Base-by-base conservation (phyloP, 1,140 invertebrate species). In the Drosophila bipectinata region DNA sequence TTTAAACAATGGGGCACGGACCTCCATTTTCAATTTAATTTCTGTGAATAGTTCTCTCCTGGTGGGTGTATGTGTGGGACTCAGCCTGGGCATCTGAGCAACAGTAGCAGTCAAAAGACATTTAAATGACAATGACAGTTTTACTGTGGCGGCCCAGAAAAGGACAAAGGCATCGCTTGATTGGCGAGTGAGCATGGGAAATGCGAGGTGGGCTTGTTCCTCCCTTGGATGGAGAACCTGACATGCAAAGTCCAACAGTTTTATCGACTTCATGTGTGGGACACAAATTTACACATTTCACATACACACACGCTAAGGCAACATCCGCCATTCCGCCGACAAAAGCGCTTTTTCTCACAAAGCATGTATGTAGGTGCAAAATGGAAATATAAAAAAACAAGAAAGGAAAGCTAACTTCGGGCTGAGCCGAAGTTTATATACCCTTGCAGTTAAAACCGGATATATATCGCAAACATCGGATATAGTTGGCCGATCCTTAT, bases 81-180 rank as follows among this genome's bases (percentile, higher is more conserved):
- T 15, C 49, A 14, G 53, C 32, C 54, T 69, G 64, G 32, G 64
- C 12, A 32, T 59, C n/a, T 55, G 57, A 76, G 53, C 15, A 55
- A 18, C 41, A 80, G 47, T 62, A 60, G 84, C 83, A 87, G 83
- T 83, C 83, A 79, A 87, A 79, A 79, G 82, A 88, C 79, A 87
- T 83, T 87, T 88, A 88, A 87, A 87, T 87, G 83, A 83, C 79
- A 87, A 87, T 79, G 82, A 83, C 82, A 83, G 78, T 82, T 76
- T 60, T 57, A 83, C 74, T 82, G 78, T 82, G 69, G 64, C 71
- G 61, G 47, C 62, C 49, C 72, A 64, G 53, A 79, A 67, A 67
- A 60, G 59, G 63, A 62, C 67, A 75, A 64, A 72, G 51, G 62
- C 54, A 62, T 63, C 56, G 51, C 41, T 45, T 34, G 39, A 32